phyloP scores from a whole-genome alignment of 1,140 invertebrate species.

The Bombus confusus region DNA sequence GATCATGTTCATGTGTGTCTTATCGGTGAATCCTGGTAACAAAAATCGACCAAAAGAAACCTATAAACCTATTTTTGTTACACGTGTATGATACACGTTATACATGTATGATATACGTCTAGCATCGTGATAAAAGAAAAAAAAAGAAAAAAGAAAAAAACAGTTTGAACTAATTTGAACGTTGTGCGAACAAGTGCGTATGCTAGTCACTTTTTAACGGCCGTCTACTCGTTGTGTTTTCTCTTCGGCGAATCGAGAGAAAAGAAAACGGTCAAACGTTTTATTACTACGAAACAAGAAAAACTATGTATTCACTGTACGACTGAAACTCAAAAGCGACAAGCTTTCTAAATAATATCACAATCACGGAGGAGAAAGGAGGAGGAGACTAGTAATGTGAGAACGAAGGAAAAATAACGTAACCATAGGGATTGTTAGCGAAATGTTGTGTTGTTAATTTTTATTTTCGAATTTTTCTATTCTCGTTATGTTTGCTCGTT shows the following conservation, averaged over 20 bases:
- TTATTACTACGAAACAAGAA: constrained; percentile 39
- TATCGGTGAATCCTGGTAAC: constrained; percentile 61
- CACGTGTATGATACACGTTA: constrained; percentile 60
- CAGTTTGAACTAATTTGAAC: constrained; percentile 46
- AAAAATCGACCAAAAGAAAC: constrained; percentile 49
- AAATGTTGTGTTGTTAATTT: not conserved
- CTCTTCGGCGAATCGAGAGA: constrained; percentile 23
- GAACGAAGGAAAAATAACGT: not conserved
- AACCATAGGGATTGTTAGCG: constrained; percentile 7
- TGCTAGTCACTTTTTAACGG: constrained; percentile 63
- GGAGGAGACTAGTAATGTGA: constrained; percentile 36
- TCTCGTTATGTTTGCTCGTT: not conserved
- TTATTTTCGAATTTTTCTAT: not conserved
- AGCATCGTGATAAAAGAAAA: constrained; percentile 50
- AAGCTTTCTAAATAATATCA: constrained; percentile 66
- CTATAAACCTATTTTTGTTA: constrained; percentile 65
- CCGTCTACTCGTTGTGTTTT: constrained; percentile 12
- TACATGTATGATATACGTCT: constrained; percentile 60
- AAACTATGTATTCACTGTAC: constrained; percentile 43
- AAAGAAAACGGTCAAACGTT: constrained; percentile 22
- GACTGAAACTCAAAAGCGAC: constrained; percentile 50
- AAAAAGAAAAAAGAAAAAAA: constrained; percentile 1
- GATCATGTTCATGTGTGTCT: constrained; percentile 60
- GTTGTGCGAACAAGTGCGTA: constrained; percentile 53
- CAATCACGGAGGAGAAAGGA: constrained; percentile 56